These are phyloP conservation scores for Oncorhynchus masou DNA, from an alignment of 2,113 vertebrate genomes.

Conservation along the genomic window DNA sequence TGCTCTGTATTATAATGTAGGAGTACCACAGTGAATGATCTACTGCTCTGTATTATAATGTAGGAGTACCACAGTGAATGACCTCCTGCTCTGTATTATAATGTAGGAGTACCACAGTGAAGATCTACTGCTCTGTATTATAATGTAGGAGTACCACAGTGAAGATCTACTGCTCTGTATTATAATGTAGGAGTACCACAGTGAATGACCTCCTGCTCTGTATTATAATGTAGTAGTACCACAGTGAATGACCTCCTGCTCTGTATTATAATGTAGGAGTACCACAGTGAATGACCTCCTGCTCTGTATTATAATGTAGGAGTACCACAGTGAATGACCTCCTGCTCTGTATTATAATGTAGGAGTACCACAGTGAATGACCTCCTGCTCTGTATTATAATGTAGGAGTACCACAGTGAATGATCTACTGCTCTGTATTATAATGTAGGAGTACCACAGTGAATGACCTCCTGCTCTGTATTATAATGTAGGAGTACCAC, in stretches of 20 bases:
- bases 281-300: conserved; percentile 23
- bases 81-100: conserved; percentile 10
- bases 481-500: too few species aligned
- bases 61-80: conserved; percentile 4
- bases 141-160: conserved; percentile 33
- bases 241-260: conserved; percentile 24
- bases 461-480: conserved; percentile 23
- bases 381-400: conserved; percentile 12
- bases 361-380: conserved; percentile 3
- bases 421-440: conserved; percentile 19
- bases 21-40: conserved; percentile 15
- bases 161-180: conserved; percentile 14
- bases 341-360: neutral
- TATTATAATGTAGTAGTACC: too few species aligned
- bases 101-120: too few species aligned
- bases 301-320: neutral
- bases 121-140: conserved; percentile 7
- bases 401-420: neutral
- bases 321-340: conserved; percentile 18
- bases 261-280: neutral
- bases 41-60: neutral
- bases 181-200: too few species aligned
- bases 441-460: too few species aligned
- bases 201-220: conserved; percentile 24
- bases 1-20: neutral